Percentiles rank a stretch among this genome's conserved stretches.
These are phyloP conservation scores for Prunella strophiata DNA, from an alignment of 2,797 vertebrate genomes.

Conservation along the genomic window DNA sequence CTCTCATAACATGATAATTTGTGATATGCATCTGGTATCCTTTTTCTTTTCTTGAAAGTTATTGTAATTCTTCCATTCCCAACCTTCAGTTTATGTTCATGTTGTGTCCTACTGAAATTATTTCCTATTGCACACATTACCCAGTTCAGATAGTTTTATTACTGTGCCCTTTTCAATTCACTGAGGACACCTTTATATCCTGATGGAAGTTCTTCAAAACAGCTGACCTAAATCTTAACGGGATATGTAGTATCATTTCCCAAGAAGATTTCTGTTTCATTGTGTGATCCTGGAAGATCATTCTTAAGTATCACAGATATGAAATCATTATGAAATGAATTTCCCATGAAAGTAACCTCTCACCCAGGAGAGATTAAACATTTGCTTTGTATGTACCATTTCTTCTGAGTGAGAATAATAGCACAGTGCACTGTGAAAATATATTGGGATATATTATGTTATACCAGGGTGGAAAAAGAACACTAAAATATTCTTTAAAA, in stretches of 20 bases:
- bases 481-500: neutral
- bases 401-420: neutral
- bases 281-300: conserved; percentile 19
- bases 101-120: conserved; percentile 55
- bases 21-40: neutral
- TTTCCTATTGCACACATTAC: conserved; percentile 38
- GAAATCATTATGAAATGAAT: conserved; percentile 45
- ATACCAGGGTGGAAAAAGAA: neutral
- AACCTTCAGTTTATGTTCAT: conserved; percentile 46
- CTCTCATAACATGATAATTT: neutral
- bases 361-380: conserved; percentile 35
- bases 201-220: conserved; percentile 46
- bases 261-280: conserved; percentile 28
- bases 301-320: conserved; percentile 28
- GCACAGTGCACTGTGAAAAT: neutral
- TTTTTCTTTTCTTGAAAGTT: conserved; percentile 5
- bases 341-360: conserved; percentile 35
- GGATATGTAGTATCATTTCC: conserved; percentile 33
- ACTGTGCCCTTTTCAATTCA: conserved; percentile 48
- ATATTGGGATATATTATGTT: neutral
- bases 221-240: conserved; percentile 25
- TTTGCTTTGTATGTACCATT: conserved; percentile 9
- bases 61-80: neutral
- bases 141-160: conserved; percentile 54
- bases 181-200: conserved; percentile 19